Percentiles rank a stretch among this genome's conserved stretches.
These are phyloP conservation scores for Centropristis striata DNA, from an alignment of 2,113 vertebrate species.

Conservation along the genomic window DNA sequence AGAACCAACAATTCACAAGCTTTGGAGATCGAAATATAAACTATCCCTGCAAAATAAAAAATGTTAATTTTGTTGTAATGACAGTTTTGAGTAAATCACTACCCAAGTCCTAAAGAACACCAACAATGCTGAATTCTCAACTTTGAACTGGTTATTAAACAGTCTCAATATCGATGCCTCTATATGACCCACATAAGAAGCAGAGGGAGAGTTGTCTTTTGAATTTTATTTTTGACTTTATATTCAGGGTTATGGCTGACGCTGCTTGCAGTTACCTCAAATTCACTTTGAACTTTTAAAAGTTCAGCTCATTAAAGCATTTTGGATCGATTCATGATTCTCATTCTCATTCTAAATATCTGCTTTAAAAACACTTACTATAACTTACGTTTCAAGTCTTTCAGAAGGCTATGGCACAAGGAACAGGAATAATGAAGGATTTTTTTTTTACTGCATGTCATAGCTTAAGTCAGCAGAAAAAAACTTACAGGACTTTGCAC, in stretches of 20 bases:
- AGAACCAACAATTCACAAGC: background rate
- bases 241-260: too few species aligned
- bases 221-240: too few species aligned
- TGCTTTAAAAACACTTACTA: conserved; percentile 1
- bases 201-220: too few species aligned
- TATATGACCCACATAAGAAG: too few species aligned
- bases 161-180: too few species aligned
- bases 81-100: background rate
- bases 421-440: conserved; percentile 18
- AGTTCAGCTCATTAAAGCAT: conserved; percentile 21
- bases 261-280: background rate
- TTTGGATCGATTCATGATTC: background rate
- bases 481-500: conserved; percentile 11
- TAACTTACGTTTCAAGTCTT: conserved; percentile 7
- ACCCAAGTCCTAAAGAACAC: background rate
- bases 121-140: background rate
- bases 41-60: background rate
- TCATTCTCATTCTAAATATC: conserved; percentile 11
- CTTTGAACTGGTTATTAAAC: too few species aligned
- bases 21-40: background rate
- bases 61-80: background rate
- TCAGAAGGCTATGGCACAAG: conserved; percentile 6
- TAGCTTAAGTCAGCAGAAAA: conserved; percentile 48
- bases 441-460: conserved; percentile 3
- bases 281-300: background rate